phyloP scores from a whole-genome alignment of 2,888 invertebrate genomes.

The Polydrusus cervinus region DNA sequence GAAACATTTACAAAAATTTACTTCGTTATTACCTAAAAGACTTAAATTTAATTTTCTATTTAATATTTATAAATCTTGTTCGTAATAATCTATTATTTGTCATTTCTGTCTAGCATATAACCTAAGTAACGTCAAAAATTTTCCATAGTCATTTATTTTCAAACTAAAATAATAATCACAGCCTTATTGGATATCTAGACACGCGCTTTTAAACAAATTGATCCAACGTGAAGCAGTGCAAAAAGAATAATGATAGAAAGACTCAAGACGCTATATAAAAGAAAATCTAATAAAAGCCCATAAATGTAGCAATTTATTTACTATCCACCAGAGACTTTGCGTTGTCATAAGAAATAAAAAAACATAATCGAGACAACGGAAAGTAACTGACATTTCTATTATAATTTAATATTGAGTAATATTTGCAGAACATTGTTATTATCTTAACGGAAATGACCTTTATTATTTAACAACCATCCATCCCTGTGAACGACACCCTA shows the following conservation, averaged over 20 bases:
- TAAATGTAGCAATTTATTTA: conserved; percentile 34
- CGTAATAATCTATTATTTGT: not conserved
- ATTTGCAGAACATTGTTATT: not conserved
- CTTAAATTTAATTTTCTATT: no score
- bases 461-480: no score
- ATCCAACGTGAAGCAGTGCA: conserved; percentile 36
- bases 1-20: no score
- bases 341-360: conserved; percentile 3
- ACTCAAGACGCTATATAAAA: conserved; percentile 20
- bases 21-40: no score
- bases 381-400: not conserved
- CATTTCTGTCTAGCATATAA: not conserved
- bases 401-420: not conserved
- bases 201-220: conserved; percentile 38
- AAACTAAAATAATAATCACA: conserved; percentile 20
- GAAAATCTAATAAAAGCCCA: conserved; percentile 38
- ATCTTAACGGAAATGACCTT: no score
- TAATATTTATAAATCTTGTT: no score
- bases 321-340: conserved; percentile 9
- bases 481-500: no score
- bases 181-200: conserved; percentile 26
- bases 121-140: not conserved
- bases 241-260: conserved; percentile 36
- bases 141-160: conserved; percentile 8
- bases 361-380: not conserved